Evolutionary conservation across 2,113 vertebrate genomes (phyloP).

Genomic region (Burhinus oedicnemus): DNA sequence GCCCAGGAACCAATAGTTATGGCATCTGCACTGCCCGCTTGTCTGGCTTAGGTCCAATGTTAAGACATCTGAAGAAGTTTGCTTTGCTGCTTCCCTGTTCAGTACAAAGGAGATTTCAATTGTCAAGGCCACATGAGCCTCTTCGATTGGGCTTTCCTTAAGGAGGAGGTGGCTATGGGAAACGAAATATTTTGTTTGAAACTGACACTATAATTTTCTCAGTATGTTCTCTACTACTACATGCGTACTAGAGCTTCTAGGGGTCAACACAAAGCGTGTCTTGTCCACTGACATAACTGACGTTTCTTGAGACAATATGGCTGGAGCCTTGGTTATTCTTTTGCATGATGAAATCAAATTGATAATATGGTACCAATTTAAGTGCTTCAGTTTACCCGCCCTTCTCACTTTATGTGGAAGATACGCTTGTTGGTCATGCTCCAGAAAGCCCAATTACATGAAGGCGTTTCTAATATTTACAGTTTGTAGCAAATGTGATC

Average conservation of each 20-base stretch:
- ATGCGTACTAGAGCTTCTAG: not conserved
- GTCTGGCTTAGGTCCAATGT: not conserved
- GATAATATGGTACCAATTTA: not conserved
- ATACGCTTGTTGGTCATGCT: accelerated
- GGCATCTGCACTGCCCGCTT: not conserved
- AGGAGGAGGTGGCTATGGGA: not conserved
- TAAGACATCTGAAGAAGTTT: not conserved
- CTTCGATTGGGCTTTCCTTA: not conserved
- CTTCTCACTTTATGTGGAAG: not conserved
- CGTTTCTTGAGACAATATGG: not conserved
- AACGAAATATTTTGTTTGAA: not conserved
- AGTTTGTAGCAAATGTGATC: not conserved
- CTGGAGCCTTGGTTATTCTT: not conserved
- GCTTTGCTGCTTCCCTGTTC: not conserved
- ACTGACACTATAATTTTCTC: not conserved
- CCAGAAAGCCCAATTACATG: not conserved
- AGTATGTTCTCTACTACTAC: not conserved
- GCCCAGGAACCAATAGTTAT: not conserved
- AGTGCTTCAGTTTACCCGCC: not conserved
- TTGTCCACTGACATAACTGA: not conserved
- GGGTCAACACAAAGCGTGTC: not conserved
- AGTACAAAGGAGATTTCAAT: not conserved
- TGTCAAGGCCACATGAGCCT: not conserved
- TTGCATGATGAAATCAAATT: not conserved
- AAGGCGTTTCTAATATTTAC: not conserved